Evolutionary conservation across 2,113 vertebrate genomes (phyloP).

Genomic region (Alethe castanea): DNA sequence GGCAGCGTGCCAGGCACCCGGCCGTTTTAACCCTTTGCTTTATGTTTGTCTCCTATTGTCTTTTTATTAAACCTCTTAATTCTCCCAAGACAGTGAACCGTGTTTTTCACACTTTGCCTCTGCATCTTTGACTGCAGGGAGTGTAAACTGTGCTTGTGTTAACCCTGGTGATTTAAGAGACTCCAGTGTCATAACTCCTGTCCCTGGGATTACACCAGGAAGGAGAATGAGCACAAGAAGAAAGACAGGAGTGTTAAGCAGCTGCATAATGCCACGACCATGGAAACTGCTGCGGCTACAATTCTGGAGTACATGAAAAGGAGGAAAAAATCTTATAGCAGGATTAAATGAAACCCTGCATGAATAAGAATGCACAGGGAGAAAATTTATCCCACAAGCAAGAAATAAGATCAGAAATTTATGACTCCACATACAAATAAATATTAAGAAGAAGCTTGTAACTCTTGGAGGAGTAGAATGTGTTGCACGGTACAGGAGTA

Average conservation of each 20-base stretch:
- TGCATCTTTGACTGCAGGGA: neutral
- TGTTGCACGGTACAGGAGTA: neutral
- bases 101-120: neutral
- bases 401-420: neutral
- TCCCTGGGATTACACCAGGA: neutral
- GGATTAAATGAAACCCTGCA: neutral
- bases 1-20: too few species aligned
- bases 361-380: neutral
- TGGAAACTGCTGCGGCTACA: neutral
- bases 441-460: neutral
- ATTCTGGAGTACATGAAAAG: neutral
- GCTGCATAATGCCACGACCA: neutral
- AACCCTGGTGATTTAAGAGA: slow-evolving; percentile 1
- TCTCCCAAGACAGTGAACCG: too few species aligned
- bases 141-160: neutral
- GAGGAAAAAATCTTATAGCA: neutral
- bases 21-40: too few species aligned
- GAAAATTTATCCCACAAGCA: neutral
- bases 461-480: neutral
- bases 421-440: neutral
- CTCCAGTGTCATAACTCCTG: neutral
- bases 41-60: too few species aligned
- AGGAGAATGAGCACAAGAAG: neutral
- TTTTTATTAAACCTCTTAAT: too few species aligned
- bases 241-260: neutral